Conservation (phyloP, 1,140 invertebrate species). For the Formica selysi region DNA sequence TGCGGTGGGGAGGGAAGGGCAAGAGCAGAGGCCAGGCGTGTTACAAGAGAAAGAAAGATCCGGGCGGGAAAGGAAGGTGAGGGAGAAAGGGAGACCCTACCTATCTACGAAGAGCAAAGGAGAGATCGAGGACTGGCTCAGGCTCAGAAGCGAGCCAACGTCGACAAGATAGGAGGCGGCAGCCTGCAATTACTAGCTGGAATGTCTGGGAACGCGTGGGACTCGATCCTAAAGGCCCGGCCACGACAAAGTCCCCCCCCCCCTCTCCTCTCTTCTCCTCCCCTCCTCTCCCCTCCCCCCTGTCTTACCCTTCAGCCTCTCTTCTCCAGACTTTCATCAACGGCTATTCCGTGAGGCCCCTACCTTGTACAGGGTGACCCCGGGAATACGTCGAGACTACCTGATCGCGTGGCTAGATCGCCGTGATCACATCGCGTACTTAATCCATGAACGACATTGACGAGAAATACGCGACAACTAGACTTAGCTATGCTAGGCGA, state of each 20-base stretch:
- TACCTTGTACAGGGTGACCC: constrained; percentile 66
- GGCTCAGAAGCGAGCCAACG: constrained; percentile 75
- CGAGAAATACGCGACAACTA: constrained; percentile 13
- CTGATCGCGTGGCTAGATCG: constrained; percentile 47
- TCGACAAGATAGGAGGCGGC: constrained; percentile 82
- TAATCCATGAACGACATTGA: constrained; percentile 19
- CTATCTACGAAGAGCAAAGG: constrained; percentile 50
- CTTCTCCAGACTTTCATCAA: constrained; percentile 31
- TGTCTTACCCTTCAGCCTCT: not conserved
- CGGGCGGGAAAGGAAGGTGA: constrained; percentile 31
- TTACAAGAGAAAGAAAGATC: constrained; percentile 67
- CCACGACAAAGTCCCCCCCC: constrained; percentile 75
- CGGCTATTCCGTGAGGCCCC: constrained; percentile 53
- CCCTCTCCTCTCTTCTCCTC: not conserved
- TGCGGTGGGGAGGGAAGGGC: constrained; percentile 69
- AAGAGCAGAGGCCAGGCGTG: constrained; percentile 76
- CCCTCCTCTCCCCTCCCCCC: no score
- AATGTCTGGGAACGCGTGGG: constrained; percentile 85
- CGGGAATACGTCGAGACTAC: constrained; percentile 46
- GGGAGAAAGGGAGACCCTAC: constrained; percentile 33
- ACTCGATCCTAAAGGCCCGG: constrained; percentile 80
- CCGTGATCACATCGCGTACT: constrained; percentile 43
- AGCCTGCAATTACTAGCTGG: constrained; percentile 84
- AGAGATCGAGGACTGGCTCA: constrained; percentile 69
- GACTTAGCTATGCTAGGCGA: not conserved